These are phyloP conservation scores for Onchidella celtica DNA, from an alignment of 2,888 invertebrate species.

Conservation along the genomic window DNA sequence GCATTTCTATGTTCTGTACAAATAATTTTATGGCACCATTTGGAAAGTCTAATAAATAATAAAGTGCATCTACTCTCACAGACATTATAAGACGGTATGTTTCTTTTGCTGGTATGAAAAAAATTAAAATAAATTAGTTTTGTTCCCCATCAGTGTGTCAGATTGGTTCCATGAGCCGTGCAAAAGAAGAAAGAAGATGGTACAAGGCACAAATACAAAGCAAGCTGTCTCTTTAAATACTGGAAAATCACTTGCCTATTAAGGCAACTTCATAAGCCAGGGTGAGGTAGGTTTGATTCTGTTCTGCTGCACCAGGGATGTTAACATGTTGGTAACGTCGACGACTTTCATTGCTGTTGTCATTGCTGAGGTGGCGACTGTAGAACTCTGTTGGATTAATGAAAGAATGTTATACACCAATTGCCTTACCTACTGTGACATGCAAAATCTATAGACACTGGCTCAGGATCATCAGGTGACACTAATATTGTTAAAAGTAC, in stretches of 20 bases:
- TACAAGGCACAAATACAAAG: too few relatives aligned
- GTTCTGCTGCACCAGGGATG: conserved; percentile 87
- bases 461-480: too few relatives aligned
- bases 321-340: conserved; percentile 88
- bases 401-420: background rate
- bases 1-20: too few relatives aligned
- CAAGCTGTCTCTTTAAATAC: too few relatives aligned
- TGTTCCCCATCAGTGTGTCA: too few relatives aligned
- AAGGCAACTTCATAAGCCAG: conserved; percentile 89
- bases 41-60: background rate
- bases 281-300: conserved; percentile 86
- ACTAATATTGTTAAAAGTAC: too few relatives aligned
- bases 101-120: background rate
- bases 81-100: background rate
- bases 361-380: conserved; percentile 65
- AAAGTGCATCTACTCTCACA: background rate
- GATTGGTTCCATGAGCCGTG: too few relatives aligned
- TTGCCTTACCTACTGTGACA: too few relatives aligned
- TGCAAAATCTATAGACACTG: too few relatives aligned
- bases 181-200: too few relatives aligned
- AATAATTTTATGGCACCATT: background rate
- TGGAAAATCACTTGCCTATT: conserved; percentile 81
- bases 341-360: conserved; percentile 60
- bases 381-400: conserved; percentile 60
- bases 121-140: background rate